Evolutionary conservation across 1,140 invertebrate genomes (phyloP).

Genomic region (Conopomorpha cramerella): DNA sequence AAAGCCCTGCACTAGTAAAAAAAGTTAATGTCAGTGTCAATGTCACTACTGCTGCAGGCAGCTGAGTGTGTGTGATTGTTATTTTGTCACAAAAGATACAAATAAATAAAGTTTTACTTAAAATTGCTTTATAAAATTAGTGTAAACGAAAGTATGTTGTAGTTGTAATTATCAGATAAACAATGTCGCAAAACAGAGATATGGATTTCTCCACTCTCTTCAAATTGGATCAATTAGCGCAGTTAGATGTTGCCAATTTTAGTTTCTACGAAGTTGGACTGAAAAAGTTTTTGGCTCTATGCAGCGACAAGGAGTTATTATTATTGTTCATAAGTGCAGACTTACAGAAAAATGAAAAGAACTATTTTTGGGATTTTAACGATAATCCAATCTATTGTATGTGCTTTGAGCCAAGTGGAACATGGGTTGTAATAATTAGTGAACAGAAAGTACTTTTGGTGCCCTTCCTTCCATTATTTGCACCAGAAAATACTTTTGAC

Average conservation of each 20-base stretch:
- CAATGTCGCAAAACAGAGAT: no score
- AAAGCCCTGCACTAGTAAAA: no score
- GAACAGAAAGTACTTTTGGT: constrained; percentile 41
- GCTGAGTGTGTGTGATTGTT: no score
- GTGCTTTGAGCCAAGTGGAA: constrained; percentile 51
- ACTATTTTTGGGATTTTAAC: constrained; percentile 46
- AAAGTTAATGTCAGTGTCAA: no score
- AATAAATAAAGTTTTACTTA: no score
- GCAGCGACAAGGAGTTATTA: constrained; percentile 40
- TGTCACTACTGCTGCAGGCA: no score
- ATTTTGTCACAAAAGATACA: no score
- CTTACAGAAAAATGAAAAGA: constrained; percentile 30
- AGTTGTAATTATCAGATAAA: no score
- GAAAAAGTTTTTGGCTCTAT: constrained; percentile 40
- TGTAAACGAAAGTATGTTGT: no score
- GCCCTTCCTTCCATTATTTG: constrained; percentile 40
- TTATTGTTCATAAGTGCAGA: constrained; percentile 41
- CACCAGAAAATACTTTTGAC: constrained; percentile 40
- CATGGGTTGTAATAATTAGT: constrained; percentile 44
- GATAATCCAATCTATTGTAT: constrained; percentile 47
- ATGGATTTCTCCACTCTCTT: constrained; percentile 28
- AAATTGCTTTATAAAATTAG: no score
- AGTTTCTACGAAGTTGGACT: constrained; percentile 47
- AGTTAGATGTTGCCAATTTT: constrained; percentile 33
- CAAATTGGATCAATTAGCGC: constrained; percentile 42